Base-by-base conservation (phyloP, 2,113 vertebrate genomes). In the Rhabdomys dilectus region DNA sequence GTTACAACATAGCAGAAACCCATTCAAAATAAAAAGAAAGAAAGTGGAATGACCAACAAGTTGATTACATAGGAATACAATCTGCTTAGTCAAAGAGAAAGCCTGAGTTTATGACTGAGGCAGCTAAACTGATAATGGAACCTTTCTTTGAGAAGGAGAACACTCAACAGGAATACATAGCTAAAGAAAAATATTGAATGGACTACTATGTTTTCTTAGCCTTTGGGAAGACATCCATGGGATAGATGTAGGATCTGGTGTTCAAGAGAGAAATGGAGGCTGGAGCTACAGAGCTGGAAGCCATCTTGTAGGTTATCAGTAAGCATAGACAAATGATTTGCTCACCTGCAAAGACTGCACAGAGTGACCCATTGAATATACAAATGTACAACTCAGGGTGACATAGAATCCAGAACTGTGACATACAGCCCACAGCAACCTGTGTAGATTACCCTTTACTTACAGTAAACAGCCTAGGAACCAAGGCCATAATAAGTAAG, bases 11-110 rank as follows among this genome's bases (percentile, higher is more conserved):
- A 36, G 39, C 39, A 76, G 34, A 39, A 60, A 48, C 53, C 72
- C 56, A 45, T 76, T 45, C 26, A 48, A 62, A 62, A 45, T 21
- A 42, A 45, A 89, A 62, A 36, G 53, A 36, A 62, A 77, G 29
- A 45, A 45, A 48, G 42, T 26, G 81, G 34, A 86, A 91, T 56
- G 64, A 80, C 89, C 91, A 87, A 36, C 73, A 29, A 94, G 53
- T 88, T 42, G 39, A 82, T 88, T 90, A 39, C 42, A 91, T 85
- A 85, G 11, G 51, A 53, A 91, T 80, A 93, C 26, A 94, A 66
- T 73, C 48, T 73, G 88, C 53, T 95, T 56, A 91, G 36, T 94
- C 62, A 76, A 91, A 92, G 58, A 96, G 51, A 62, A 95, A 96
- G 66, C 66, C 68, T 15, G 13, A 13, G 13, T 89, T 95, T 94